These are phyloP conservation scores for Centrocercus urophasianus DNA, from an alignment of 2,113 vertebrate species.

Conservation along the genomic window DNA sequence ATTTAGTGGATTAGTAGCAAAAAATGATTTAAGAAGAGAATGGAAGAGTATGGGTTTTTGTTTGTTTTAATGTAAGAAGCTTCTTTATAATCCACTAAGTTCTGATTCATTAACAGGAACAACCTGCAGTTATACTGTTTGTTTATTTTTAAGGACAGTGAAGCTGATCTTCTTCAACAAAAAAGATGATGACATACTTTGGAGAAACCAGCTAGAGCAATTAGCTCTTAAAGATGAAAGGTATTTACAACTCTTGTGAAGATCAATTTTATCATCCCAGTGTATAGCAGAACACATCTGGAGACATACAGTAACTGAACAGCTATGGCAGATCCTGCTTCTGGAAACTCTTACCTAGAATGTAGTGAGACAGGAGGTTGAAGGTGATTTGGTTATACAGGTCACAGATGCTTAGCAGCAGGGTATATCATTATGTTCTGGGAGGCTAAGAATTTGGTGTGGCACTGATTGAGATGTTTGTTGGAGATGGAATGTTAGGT, in stretches of 20 bases:
- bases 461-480: neutral
- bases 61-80: neutral
- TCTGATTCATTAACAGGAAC: neutral
- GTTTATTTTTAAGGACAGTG: slow-evolving; percentile 77
- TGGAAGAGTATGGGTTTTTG: neutral
- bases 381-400: neutral
- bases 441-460: neutral
- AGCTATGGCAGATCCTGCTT: neutral
- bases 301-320: neutral
- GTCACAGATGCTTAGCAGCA: neutral
- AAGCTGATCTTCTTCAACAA: slow-evolving; percentile 95
- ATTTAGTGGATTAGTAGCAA: neutral
- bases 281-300: neutral
- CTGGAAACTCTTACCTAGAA: neutral
- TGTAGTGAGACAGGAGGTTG: neutral
- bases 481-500: neutral
- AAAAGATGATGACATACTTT: slow-evolving; percentile 90
- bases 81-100: neutral
- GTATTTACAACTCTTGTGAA: slow-evolving; percentile 71
- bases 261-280: neutral
- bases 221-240: slow-evolving; percentile 83
- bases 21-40: neutral
- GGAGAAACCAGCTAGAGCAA: slow-evolving; percentile 86
- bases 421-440: neutral
- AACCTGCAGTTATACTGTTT: neutral